Evolutionary conservation across 2,888 invertebrate species (phyloP), one percentile per base, ranked within the genome.

Genomic region (Electrophaes corylata): DNA sequence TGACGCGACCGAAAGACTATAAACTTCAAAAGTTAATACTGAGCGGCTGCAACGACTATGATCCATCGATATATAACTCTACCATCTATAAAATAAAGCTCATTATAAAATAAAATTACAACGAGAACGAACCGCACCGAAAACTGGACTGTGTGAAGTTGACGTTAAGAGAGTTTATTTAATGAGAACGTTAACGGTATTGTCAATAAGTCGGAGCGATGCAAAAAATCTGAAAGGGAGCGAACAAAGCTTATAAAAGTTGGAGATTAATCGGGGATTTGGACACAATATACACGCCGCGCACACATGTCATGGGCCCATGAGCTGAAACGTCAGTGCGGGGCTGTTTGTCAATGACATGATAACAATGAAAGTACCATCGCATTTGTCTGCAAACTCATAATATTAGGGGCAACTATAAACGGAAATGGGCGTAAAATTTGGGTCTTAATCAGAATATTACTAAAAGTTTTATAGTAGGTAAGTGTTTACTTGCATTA

Each of bases 201-300:
- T 82, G 83, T 83, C 70, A 65, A 64, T 60, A 75, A 79, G 78
- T 78, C 71, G 75, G 75, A 61, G 58, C 69, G 60, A 61, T 62
- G 70, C 73, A 79, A 83, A 86, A 86, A 84, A 85, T 84, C 70
- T 79, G 67, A 85, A 86, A 86, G 85, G 87, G 87, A 81, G 81
- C 83, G 85, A 84, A 90, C 88, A 91, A 91, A 85, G 88, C 83
- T 83, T 78, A 81, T 88, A 88, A 89, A 90, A 91, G 87, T 88
- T 86, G 85, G 84, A 86, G 91, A 91, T 91, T 91, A 91, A 88
- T 88, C 88, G 86, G 83, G 87, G 88, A 90, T 91, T 91, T 86
- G 78, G 80, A 81, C 83, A 86, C 88, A 90, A 89, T 86, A 86
- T 81, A 82, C 74, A 75, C 75, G 69, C 66, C 69, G 66, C 74